Evolutionary conservation across 2,113 vertebrate species (phyloP), one percentile per base, ranked within the genome.

Genomic region (Pseudorectes ferrugineus): DNA sequence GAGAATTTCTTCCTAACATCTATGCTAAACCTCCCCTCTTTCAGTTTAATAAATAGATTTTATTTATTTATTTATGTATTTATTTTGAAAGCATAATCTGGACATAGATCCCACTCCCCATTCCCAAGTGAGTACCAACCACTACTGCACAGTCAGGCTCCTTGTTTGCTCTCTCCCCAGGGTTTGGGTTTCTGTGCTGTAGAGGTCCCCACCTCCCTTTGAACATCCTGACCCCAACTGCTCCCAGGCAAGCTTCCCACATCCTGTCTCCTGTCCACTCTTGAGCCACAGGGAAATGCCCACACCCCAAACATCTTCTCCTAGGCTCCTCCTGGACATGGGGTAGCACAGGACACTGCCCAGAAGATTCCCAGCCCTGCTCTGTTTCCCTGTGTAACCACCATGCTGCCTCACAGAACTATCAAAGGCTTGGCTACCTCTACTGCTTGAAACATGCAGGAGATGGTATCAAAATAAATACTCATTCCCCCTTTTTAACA

Each of bases 361-460:
- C 58, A 35, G 46, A 55, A 65, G 35, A 21, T 21, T 21, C 46
- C 40, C 83, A 74, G n/a, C 51, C n/a, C 57, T 35, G 40, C 21
- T 77, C 28, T 38, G 40, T 42, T 26, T 23, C 29, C 55, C 40
- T 51, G 20, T 7, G 0, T 12, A 68, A 38, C 26, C 62, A 28
- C 12, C 54, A 57, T 0, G 2, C 6, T 0, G 1, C 19, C 68
- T n/a, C 51, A 66, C 3, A 2, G 38, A 24, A 33, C 22, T 72
- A 19, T 5, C 1, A 1, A 46, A 49, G 68, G 33, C 48, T 63
- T 42, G 6, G 45, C 17, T 49, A 42, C 16, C 38, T 86, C 52
- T 63, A 33, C 43, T 51, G 15, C 58, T 51, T 45, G 43, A 58
- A 72, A 76, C 0, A 0, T 14, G 43, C 23, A 36, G 45, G 51